Base-by-base conservation (phyloP, 2,113 vertebrate genomes). In the Ceyx melanurus region DNA sequence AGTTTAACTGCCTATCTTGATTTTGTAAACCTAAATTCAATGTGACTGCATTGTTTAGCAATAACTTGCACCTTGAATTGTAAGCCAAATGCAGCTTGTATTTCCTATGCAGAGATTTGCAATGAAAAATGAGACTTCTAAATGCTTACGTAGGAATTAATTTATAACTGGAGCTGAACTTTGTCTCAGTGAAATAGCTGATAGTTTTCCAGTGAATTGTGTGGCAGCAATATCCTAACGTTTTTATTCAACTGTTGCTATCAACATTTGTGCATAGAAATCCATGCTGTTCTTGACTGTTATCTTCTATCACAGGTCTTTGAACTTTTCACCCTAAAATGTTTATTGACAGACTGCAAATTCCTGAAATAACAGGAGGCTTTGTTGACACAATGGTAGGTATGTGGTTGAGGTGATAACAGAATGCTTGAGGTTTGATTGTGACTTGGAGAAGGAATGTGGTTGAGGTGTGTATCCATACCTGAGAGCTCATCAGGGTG, bases 361-460 rank as follows among this genome's bases (percentile, higher is more conserved):
- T 84, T 88, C 57, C 83, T 68, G 77, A 86, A 95, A 82, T 75
- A 88, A 60, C 26, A 43, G 48, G 19, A 80, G 18, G 7, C 5
- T 43, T 46, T 82, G 26, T 26, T 89, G 48, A 71, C 33, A 57
- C 17, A 53, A 25, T 2, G 42, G 31, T 48, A 64, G 50, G 13
- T 23, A 42, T 28, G 19, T 42, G 37, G 7, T 29, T 71, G 51
- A 66, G 31, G 10, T 25, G 15, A 8, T 19, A 70, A 37, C 12
- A 64, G 9, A 21, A 45, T 10, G n/a, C 3, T 4, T 15, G 20
- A 35, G 3, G 21, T 73, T 82, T 84, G 18, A 22, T 13, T 42
- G 11, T 53, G 37, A 20, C 25, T 33, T 18, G 42, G 37, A 50
- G 68, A 54, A 66, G 40, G 45, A 15, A 46, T 20, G 25, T 10